These are phyloP conservation scores for zebrafish (Danio rerio) DNA, from an alignment of 2,113 vertebrate species.

Conservation along the genomic window GRCz12tu NC_133180.1:56532501-56533000, in stretches of 20 bases:
- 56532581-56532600: constrained; percentile 69
- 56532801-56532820: no score
- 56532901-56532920: no score
- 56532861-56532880: no score
- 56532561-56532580: constrained; percentile 63
- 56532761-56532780: background rate
- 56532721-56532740: background rate
- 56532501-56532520: constrained; percentile 19
- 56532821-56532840: no score
- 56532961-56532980: no score
- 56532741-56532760: background rate
- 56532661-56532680: constrained; percentile 56
- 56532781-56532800: no score
- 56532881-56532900: no score
- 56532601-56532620: constrained; percentile 59
- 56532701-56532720: background rate
- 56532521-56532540: constrained; percentile 47
- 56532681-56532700: constrained; percentile 55
- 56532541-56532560: constrained; percentile 68
- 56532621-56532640: constrained; percentile 59
- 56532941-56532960: no score
- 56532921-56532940: no score
- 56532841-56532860: no score
- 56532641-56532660: constrained; percentile 63
- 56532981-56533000: no score